Base-by-base conservation (phyloP, 2,113 vertebrate species). In the Marmota flaviventris region DNA sequence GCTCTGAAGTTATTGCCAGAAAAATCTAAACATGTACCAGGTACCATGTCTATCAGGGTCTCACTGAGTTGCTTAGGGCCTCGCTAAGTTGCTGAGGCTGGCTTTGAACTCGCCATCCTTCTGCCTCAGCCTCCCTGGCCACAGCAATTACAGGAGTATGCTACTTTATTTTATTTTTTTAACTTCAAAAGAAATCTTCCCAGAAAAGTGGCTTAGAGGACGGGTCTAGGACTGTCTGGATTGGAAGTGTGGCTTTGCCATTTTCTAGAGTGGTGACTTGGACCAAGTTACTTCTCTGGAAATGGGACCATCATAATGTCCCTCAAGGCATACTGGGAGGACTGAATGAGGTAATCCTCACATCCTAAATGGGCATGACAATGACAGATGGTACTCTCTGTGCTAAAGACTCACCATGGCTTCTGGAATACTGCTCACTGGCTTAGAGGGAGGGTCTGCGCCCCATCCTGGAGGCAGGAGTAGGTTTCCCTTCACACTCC, bases 131-230 rank as follows among this genome's bases (percentile, higher is more conserved):
- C 61, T 63, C 22, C 8, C 3, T 8, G 25, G 61, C 24, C 25
- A 11, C 24, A 27, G 61, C 24, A 1, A 63, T 63, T 63, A 11
- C 9, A 24, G 25, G 61, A 63, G 24, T 4, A 27, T 2, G 9
- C 61, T 9, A 63, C 61, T 91, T 81, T 63, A 63, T 63, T 25
- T 63, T 25, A 7, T 63, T 61, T 24, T 63, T 61, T 58, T 91
- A 96, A 95, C 18, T 89, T 89, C 24, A 73, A 93, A 97, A 79
- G 4, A 94, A 88, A 83, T 17, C 48, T 51, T 58, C 61, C 14
- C 25, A 58, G 81, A n/a, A 37, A 86, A 58, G 13, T 79, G 42
- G 87, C n/a, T 51, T 42, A 37, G 81, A 87, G 42, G n/a, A 58
- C n/a, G 37, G 16, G 29, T 61, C 77, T 18, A 53, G 51, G 63